A percentile compares a stretch with the other conserved stretches of the same genome.
phyloP scores from a whole-genome alignment of 2,888 invertebrate genomes.

The Cheilosia vulpina region DNA sequence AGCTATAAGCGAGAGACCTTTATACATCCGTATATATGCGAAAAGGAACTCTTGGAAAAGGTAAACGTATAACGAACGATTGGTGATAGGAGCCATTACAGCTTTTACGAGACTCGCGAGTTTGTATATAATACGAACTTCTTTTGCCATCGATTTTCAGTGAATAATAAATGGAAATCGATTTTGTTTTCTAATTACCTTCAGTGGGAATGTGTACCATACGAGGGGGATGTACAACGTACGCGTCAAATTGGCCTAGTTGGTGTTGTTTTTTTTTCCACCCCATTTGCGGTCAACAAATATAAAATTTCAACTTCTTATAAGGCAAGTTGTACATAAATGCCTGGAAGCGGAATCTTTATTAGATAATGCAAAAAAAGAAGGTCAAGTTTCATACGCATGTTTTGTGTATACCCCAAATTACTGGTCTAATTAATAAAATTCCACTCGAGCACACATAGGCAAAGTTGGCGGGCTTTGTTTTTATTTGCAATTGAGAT shows the following conservation, averaged over 20 bases:
- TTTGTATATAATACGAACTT: neutral
- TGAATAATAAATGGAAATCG: slow-evolving; percentile 50
- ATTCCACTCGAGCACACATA: slow-evolving; percentile 39
- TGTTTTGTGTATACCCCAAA: slow-evolving; percentile 15
- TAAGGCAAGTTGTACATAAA: neutral
- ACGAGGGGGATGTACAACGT: neutral
- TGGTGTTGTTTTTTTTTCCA: neutral
- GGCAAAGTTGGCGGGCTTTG: slow-evolving; percentile 29
- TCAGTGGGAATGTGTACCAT: slow-evolving; percentile 2
- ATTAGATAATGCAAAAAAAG: slow-evolving; percentile 1
- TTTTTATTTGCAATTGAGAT: slow-evolving; percentile 41
- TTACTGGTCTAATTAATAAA: slow-evolving; percentile 52
- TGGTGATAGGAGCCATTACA: slow-evolving; percentile 16
- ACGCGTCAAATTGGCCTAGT: slow-evolving; percentile 5
- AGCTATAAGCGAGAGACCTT: neutral
- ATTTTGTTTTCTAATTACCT: slow-evolving; percentile 36
- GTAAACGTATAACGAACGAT: slow-evolving; percentile 9
- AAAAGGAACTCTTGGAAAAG: neutral
- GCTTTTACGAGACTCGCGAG: neutral
- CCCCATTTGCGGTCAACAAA: neutral
- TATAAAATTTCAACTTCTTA: neutral
- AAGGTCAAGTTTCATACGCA: slow-evolving; percentile 32
- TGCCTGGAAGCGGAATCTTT: slow-evolving; percentile 13
- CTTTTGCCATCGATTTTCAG: slow-evolving; percentile 10
- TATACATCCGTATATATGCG: too few relatives aligned